Evolutionary conservation across 2,888 invertebrate genomes (phyloP).

Genomic region (Arctia plantaginis): DNA sequence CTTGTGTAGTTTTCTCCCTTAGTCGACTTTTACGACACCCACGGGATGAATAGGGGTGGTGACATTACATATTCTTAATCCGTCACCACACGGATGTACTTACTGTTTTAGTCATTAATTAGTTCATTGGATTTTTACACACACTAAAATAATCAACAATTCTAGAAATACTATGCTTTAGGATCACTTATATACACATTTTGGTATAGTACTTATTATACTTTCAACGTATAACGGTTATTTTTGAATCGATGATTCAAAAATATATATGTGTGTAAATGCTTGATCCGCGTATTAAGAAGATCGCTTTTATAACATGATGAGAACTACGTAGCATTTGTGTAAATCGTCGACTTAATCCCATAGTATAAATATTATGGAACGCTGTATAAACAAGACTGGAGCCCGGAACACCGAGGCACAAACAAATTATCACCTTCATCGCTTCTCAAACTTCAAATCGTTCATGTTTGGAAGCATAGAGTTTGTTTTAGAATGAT

Average conservation of each 20-base stretch:
- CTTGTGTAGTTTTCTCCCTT: too few species aligned
- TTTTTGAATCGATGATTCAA: too few species aligned
- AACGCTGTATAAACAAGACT: slow-evolving; percentile 62
- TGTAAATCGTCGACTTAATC: slow-evolving; percentile 69
- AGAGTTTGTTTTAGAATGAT: slow-evolving; percentile 57
- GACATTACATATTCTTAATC: too few species aligned
- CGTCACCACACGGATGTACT: too few species aligned
- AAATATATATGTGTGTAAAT: too few species aligned
- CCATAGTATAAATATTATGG: slow-evolving; percentile 75
- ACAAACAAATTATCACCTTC: slow-evolving; percentile 76
- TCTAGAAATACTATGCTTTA: not conserved
- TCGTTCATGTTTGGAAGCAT: slow-evolving; percentile 58
- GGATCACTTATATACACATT: not conserved
- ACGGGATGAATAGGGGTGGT: too few species aligned
- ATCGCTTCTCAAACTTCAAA: slow-evolving; percentile 70
- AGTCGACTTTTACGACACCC: too few species aligned
- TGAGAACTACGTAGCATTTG: slow-evolving; percentile 56
- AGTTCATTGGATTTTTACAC: not conserved
- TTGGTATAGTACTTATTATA: not conserved
- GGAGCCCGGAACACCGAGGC: slow-evolving; percentile 52
- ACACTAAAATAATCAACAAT: not conserved
- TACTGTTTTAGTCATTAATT: not conserved
- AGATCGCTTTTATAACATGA: slow-evolving; percentile 62
- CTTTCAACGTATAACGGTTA: not conserved
- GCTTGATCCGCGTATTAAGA: not conserved